Evolutionary conservation across 2,797 vertebrate genomes (phyloP).

Genomic region (Phalloptychus januarius): DNA sequence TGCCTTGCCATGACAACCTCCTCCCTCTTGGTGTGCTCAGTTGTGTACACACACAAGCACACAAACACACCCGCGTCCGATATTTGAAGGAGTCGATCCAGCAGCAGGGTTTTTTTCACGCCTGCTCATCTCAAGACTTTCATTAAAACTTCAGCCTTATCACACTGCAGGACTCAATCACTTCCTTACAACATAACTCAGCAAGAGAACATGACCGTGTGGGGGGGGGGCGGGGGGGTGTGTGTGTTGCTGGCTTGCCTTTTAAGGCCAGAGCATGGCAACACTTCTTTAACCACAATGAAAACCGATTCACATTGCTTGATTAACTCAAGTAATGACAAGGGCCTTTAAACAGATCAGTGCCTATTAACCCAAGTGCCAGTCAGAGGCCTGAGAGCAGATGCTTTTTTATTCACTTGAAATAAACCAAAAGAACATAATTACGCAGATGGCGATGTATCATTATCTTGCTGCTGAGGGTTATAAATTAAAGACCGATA

Average conservation of each 20-base stretch:
- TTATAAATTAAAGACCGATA: conserved; percentile 53
- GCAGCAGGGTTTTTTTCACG: conserved; percentile 61
- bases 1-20: conserved; percentile 63
- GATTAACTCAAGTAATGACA: conserved; percentile 1
- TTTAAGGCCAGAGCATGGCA: neutral
- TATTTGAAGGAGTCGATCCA: conserved; percentile 54
- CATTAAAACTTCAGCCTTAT: conserved; percentile 71
- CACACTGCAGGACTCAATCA: conserved; percentile 66
- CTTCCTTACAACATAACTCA: conserved; percentile 46
- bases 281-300: conserved; percentile 10
- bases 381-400: conserved; percentile 44
- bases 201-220: conserved; percentile 13
- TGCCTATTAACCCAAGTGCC: conserved; percentile 44
- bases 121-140: conserved; percentile 75
- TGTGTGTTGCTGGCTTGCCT: conserved; percentile 8
- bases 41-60: conserved; percentile 2
- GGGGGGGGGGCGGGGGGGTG: conserved; percentile 9
- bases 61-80: conserved; percentile 20
- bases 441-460: conserved; percentile 57
- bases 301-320: conserved; percentile 3
- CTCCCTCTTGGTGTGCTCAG: conserved; percentile 46
- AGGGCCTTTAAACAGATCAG: conserved; percentile 11
- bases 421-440: conserved; percentile 63
- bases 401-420: conserved; percentile 51
- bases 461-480: conserved; percentile 41